Percentiles rank a stretch among this genome's conserved stretches.
Conservation (phyloP, 2,113 vertebrate genomes). For the Cephalopholis sonnerati region DNA sequence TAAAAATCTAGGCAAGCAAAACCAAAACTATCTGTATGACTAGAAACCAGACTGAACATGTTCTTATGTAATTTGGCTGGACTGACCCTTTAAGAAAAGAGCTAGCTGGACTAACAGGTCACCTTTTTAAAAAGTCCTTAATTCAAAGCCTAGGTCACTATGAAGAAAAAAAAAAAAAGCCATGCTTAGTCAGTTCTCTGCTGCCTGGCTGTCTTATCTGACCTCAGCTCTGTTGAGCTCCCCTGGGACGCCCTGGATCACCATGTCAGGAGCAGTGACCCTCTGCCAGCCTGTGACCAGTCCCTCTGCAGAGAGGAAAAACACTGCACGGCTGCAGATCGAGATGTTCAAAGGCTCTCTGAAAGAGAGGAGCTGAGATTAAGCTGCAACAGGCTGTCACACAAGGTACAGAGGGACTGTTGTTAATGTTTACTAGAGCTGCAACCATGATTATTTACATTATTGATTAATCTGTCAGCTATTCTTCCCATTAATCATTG, state of each 20-base stretch:
- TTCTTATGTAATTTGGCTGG: not conserved
- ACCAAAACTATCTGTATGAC: not conserved
- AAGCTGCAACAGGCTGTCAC: not conserved
- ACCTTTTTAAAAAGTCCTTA: not conserved
- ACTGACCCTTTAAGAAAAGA: not conserved
- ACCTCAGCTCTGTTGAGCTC: slow-evolving; percentile 3
- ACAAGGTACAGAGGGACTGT: not conserved
- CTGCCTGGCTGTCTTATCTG: not conserved
- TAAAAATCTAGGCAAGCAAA: slow-evolving; percentile 4
- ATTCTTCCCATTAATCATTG: not conserved
- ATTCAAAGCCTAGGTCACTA: not conserved
- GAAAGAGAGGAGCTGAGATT: not conserved
- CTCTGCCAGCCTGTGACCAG: not conserved
- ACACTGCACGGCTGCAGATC: not conserved
- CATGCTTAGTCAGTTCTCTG: not conserved
- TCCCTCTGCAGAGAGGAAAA: not conserved
- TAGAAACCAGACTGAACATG: not conserved
- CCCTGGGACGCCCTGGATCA: not conserved
- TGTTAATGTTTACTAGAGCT: no score
- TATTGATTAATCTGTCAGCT: not conserved
- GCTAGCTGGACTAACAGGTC: not conserved
- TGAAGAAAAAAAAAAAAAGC: not conserved
- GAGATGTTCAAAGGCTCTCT: not conserved
- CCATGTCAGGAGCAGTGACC: not conserved
- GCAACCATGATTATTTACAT: not conserved